Percentiles rank a stretch among this genome's conserved stretches.
Evolutionary conservation across 2,113 vertebrate species (phyloP).

Genomic region (Archilochus colubris): DNA sequence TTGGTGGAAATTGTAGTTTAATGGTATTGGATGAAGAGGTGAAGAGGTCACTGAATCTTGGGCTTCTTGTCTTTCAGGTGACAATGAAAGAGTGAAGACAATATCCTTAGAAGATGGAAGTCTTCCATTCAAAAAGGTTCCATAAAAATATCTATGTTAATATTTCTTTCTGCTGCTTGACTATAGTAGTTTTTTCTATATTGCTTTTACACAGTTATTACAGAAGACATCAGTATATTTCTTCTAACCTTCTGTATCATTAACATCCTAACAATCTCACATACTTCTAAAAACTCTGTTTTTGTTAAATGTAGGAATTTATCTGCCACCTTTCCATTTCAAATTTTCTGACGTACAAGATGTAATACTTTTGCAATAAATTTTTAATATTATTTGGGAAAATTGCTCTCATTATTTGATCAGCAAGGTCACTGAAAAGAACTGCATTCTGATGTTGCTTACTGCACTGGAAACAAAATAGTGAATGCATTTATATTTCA

Average conservation of each 20-base stretch:
- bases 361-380: background rate
- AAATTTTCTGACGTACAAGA: background rate
- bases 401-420: background rate
- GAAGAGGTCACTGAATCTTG: background rate
- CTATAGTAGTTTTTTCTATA: background rate
- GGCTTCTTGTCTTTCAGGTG: background rate
- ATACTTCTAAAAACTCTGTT: background rate
- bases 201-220: background rate
- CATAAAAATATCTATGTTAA: background rate
- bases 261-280: background rate
- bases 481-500: background rate
- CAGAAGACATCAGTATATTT: background rate
- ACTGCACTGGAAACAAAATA: background rate
- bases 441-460: background rate
- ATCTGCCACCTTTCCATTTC: background rate
- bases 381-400: background rate
- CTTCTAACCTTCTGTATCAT: background rate
- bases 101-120: background rate
- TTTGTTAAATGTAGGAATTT: background rate
- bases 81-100: background rate
- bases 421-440: background rate
- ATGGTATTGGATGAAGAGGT: background rate
- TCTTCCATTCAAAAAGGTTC: background rate
- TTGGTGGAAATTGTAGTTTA: background rate
- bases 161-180: background rate